Percentiles rank a stretch among this genome's conserved stretches.
Conservation (phyloP, 2,113 vertebrate genomes). For the Phasianus colchicus region DNA sequence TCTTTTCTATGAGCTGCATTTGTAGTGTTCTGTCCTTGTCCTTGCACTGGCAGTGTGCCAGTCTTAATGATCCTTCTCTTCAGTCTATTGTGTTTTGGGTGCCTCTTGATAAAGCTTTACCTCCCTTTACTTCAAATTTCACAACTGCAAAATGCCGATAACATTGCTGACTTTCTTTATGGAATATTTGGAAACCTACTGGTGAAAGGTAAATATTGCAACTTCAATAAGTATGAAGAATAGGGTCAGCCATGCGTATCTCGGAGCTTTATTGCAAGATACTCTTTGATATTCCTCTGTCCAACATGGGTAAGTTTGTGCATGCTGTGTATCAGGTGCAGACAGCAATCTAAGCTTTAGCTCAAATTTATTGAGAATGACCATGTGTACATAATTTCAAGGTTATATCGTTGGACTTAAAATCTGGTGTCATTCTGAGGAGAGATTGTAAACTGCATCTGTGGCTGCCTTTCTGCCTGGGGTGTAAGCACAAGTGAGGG, state of each 20-base stretch:
- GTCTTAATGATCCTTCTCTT: neutral
- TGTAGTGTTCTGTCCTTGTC: neutral
- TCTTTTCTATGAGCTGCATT: neutral
- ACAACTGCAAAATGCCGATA: neutral
- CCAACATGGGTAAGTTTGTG: slow-evolving; percentile 7
- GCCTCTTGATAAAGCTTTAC: neutral
- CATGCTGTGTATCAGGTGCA: neutral
- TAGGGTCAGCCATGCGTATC: neutral
- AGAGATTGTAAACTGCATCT: neutral
- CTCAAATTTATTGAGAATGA: slow-evolving; percentile 19
- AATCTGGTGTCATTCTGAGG: neutral
- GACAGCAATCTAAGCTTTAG: neutral
- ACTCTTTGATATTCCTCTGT: slow-evolving; percentile 27
- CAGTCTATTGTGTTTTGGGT: neutral
- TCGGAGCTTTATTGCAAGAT: neutral
- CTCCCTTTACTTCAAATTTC: neutral
- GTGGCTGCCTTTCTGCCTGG: neutral
- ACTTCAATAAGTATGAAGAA: neutral
- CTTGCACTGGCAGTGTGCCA: neutral
- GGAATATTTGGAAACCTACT: neutral
- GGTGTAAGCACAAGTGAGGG: neutral
- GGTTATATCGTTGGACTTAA: neutral
- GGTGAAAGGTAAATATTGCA: neutral
- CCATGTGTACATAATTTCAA: neutral
- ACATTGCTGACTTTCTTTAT: neutral